Conservation (phyloP, 1,140 invertebrate species). For the Ceratina japonica region DNA sequence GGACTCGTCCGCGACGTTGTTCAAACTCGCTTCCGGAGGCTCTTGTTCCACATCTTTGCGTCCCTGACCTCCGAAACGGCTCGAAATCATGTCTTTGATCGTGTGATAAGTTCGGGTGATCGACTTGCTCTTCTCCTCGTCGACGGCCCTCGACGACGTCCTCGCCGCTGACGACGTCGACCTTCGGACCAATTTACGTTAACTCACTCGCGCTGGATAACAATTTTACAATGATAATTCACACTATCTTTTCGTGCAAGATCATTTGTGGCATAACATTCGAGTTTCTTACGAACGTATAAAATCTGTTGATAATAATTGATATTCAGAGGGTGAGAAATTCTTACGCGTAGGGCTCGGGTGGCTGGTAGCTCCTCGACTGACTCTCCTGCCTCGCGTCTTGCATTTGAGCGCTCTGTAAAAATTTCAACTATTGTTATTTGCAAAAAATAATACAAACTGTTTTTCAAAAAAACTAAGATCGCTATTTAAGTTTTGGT, state of each 20-base stretch:
- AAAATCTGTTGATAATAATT: too few species aligned
- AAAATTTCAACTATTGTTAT: background rate
- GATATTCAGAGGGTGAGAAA: conserved; percentile 11
- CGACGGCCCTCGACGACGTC: conserved; percentile 66
- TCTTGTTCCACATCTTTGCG: conserved; percentile 81
- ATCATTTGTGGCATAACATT: too few species aligned
- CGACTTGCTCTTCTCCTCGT: conserved; percentile 83
- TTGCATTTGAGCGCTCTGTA: conserved; percentile 70
- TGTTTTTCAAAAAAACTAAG: too few species aligned
- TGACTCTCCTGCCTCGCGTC: conserved; percentile 71
- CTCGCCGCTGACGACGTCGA: conserved; percentile 66
- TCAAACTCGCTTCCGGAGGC: conserved; percentile 80
- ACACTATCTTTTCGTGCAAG: too few species aligned
- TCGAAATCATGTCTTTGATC: conserved; percentile 91
- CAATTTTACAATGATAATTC: too few species aligned
- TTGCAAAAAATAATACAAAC: too few species aligned
- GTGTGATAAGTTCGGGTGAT: conserved; percentile 89
- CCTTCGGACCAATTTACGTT: conserved; percentile 54
- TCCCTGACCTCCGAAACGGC: conserved; percentile 84
- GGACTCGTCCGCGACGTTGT: conserved; percentile 83
- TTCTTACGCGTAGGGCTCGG: conserved; percentile 74
- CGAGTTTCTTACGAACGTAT: too few species aligned
- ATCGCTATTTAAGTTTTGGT: too few species aligned
- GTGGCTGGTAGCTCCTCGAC: conserved; percentile 65
- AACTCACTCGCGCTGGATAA: background rate